Evolutionary conservation across 2,113 vertebrate genomes (phyloP), one percentile per base, ranked within the genome.

Genomic region (Tupaia chinensis): DNA sequence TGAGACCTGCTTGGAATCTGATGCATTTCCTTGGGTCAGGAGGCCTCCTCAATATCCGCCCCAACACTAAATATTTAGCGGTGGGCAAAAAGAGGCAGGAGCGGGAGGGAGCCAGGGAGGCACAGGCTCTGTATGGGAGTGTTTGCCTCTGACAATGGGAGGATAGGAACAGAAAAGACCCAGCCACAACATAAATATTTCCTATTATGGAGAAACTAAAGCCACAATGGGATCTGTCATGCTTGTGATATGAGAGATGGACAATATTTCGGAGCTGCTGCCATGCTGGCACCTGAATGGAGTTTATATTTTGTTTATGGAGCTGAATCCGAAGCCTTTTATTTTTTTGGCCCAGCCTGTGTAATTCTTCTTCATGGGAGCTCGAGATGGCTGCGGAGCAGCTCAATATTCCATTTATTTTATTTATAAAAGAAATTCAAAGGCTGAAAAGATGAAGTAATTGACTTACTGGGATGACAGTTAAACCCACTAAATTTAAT

Each of bases 401-500:
- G 98, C 99, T 99, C 98, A 98, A 99, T 99, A 99, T 99, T 98
- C 98, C 98, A 99, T 99, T 99, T 99, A 99, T 99, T 99, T 99
- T 99, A 99, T 99, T 99, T 99, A 98, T 98, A 99, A 99, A 99
- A 99, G 98, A 98, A 99, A 99, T 98, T 99, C 98, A 99, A 99
- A 99, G 98, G 98, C 98, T 99, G 99, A 99, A 99, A 99, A 99
- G 98, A 99, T 98, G 98, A 99, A 98, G 99, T 99, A 99, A 99
- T 99, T 99, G 98, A 99, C 99, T 99, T 98, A 98, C 98, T 98
- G 99, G 98, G 98, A 98, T 98, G 99, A 99, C 99, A 99, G 98
- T 99, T 99, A 99, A 99, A 98, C 99, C 99, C 98, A 98, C 99
- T 99, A 99, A 99, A 99, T 99, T 99, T 99, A 99, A 99, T 99